These are phyloP conservation scores for Girardia tigrina DNA, from an alignment of 2,888 invertebrate species.

Conservation along the genomic window DNA sequence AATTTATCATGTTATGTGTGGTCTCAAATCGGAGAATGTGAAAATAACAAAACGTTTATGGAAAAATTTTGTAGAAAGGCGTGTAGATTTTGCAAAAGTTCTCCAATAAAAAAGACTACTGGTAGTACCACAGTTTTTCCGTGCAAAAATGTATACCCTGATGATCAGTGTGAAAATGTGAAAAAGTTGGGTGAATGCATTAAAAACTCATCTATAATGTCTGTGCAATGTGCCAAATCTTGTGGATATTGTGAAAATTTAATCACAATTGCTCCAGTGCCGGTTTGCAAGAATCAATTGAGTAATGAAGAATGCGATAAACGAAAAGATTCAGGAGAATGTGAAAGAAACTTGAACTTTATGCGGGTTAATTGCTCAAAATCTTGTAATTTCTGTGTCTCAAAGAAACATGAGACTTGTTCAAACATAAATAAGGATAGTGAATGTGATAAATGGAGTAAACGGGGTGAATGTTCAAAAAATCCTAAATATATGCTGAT, in stretches of 20 bases:
- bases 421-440: background rate
- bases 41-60: background rate
- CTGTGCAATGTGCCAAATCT: background rate
- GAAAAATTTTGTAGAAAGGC: background rate
- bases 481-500: too few species aligned
- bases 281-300: background rate
- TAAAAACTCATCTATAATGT: background rate
- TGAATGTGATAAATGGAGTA: constrained; percentile 12
- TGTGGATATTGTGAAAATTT: background rate
- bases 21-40: constrained; percentile 20
- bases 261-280: background rate
- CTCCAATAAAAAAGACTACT: background rate
- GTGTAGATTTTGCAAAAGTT: background rate
- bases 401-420: background rate
- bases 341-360: background rate
- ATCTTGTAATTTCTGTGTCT: background rate
- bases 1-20: constrained; percentile 15
- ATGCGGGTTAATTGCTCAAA: background rate
- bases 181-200: background rate
- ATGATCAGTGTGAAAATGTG: background rate
- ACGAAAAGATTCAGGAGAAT: background rate
- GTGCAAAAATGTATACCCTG: background rate
- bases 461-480: background rate
- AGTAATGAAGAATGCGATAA: background rate
- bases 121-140: background rate